Percentiles rank a stretch among this genome's conserved stretches.
phyloP scores from a whole-genome alignment of 2,113 vertebrate genomes.

The Arvicanthis niloticus region DNA sequence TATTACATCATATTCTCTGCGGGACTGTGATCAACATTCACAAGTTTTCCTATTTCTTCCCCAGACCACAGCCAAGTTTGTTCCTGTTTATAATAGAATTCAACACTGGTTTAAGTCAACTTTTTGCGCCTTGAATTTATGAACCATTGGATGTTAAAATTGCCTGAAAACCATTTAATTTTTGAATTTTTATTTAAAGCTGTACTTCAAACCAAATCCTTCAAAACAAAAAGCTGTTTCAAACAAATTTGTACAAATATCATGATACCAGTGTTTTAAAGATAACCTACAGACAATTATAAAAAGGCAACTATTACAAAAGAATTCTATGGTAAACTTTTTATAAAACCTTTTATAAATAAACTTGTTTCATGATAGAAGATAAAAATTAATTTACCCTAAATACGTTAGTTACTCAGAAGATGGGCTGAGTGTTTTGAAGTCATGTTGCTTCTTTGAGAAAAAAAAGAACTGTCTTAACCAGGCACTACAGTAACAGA shows the following conservation, averaged over 20 bases:
- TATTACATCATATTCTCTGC: conserved; percentile 44
- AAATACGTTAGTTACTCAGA: conserved; percentile 49
- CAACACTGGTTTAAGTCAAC: conserved; percentile 42
- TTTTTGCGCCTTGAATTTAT: conserved; percentile 62
- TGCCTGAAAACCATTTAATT: conserved; percentile 60
- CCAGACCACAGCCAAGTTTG: conserved; percentile 37
- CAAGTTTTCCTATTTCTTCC: conserved; percentile 52
- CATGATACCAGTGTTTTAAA: conserved; percentile 61
- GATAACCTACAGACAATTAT: conserved; percentile 16
- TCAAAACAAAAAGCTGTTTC: conserved; percentile 40
- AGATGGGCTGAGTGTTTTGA: conserved; percentile 10
- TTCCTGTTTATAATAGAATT: conserved; percentile 9
- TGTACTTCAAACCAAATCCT: conserved; percentile 46
- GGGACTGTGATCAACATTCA: conserved; percentile 35
- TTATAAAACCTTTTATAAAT: conserved; percentile 69
- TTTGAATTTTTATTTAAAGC: conserved; percentile 61
- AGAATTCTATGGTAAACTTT: conserved; percentile 49
- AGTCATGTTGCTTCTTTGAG: conserved; percentile 63
- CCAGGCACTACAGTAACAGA: conserved; percentile 54
- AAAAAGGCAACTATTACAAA: conserved; percentile 56
- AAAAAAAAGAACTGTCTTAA: conserved; percentile 61
- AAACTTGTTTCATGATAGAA: conserved; percentile 67
- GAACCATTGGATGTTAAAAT: conserved; percentile 7
- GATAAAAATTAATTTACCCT: conserved; percentile 58
- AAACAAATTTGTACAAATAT: conserved; percentile 68